Base-by-base conservation (phyloP, 2,888 invertebrate genomes). In the Oligia strigilis region DNA sequence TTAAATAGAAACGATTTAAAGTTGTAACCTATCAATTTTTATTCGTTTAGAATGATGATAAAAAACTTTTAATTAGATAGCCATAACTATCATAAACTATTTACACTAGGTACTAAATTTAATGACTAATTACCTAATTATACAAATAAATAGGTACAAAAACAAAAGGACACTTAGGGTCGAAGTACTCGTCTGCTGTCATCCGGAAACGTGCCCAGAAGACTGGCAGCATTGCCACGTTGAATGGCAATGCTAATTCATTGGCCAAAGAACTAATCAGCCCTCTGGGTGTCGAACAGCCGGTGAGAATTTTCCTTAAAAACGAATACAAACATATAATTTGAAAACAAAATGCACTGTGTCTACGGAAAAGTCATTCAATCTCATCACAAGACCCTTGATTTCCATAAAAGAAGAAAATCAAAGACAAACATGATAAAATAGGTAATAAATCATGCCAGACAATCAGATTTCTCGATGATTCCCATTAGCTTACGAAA, bases 401-500 rank as follows among this genome's bases (percentile, higher is more conserved):
- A 19, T n/a, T 55, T 74, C 52, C 8, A 1, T n/a, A n/a, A 60
- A 29, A 62, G 5, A 49, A 46, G 13, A 40, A 40, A 29, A 29
- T 55, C 23, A 36, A 69, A 58, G 55, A 36, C 8, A 29, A 29
- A 64, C 13, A 29, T 55, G 71, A 17, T 36, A 62, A 60, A 69
- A 46, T 2, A 62, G 43, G 40, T 40, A 60, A 67, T 81, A 62
- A 81, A 85, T 85, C 52, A 72, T 19, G 17, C 19, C 8, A 66
- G 36, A 40, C 46, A 62, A 72, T 81, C 60, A 49, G 52, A 85
- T 81, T 14, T 55, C 6, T 46, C 19, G 64, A 67, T 85, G n/a
- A 85, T 72, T 81, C 52, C 23, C 2, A 85, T 87, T 69, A 52
- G 58, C 46, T n/a, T 46, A 67, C 66, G 55, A 62, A 1, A 17